These are phyloP conservation scores for Sinocyclocheilus maitianheensis DNA, from an alignment of 2,113 vertebrate species.

Conservation along the genomic window DNA sequence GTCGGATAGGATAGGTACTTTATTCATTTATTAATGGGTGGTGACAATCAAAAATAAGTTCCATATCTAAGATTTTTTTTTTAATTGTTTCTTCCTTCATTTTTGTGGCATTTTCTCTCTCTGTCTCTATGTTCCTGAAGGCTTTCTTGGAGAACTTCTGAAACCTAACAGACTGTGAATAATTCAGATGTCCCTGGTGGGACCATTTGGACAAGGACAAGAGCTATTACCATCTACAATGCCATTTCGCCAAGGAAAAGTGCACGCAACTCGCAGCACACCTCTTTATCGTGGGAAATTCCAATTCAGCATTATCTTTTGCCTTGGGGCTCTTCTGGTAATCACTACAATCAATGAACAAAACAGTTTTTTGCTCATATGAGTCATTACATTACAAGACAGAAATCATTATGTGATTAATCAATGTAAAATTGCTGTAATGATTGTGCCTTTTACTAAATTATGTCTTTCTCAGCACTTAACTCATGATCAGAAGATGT, in stretches of 20 bases:
- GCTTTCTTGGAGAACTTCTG: background rate
- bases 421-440: conserved; percentile 26
- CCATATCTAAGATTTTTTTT: too few relatives aligned
- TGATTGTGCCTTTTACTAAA: conserved; percentile 29
- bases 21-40: too few relatives aligned
- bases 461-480: background rate
- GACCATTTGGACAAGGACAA: conserved; percentile 7
- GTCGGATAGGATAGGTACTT: background rate
- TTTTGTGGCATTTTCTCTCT: background rate
- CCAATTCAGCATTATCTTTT: conserved; percentile 20
- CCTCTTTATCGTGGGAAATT: conserved; percentile 30
- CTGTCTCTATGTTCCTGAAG: background rate
- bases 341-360: conserved; percentile 23
- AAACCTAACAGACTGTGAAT: conserved; percentile 26
- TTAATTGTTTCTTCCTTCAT: too few relatives aligned
- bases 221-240: conserved; percentile 7
- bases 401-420: conserved; percentile 7
- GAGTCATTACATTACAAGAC: conserved; percentile 34
- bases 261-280: conserved; percentile 5
- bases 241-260: conserved; percentile 1
- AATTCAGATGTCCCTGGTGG: background rate
- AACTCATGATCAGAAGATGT: conserved; percentile 31
- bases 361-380: conserved; percentile 14
- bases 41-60: too few relatives aligned
- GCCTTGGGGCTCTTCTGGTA: conserved; percentile 17